Evolutionary conservation across 1,140 invertebrate genomes (phyloP).

Genomic region (Trichogramma pretiosum): DNA sequence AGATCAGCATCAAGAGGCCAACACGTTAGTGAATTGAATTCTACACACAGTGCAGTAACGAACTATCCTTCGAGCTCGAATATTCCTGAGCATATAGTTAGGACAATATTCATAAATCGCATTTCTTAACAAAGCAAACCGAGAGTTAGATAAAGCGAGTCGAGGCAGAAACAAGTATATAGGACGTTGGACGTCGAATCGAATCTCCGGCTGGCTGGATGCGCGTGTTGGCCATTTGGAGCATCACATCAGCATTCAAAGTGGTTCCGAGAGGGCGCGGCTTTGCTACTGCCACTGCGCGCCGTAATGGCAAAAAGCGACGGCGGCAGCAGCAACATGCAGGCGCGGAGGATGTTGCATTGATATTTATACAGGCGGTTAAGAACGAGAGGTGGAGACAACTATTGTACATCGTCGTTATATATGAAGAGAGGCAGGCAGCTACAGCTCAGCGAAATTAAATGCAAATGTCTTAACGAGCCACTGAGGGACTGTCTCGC

Average conservation of each 20-base stretch:
- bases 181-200: background rate
- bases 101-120: slow-evolving; percentile 36
- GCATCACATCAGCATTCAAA: slow-evolving; percentile 46
- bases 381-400: slow-evolving; percentile 20
- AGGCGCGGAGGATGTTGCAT: slow-evolving; percentile 46
- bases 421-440: slow-evolving; percentile 16
- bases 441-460: slow-evolving; percentile 31
- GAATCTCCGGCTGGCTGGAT: too few relatives aligned
- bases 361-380: slow-evolving; percentile 45
- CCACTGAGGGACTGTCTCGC: slow-evolving; percentile 42
- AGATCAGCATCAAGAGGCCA: too few relatives aligned
- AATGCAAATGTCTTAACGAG: slow-evolving; percentile 49
- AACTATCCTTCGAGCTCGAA: too few relatives aligned
- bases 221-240: slow-evolving; percentile 28
- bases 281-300: background rate
- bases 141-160: slow-evolving; percentile 16
- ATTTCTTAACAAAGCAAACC: slow-evolving; percentile 36
- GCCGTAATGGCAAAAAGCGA: slow-evolving; percentile 26
- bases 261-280: slow-evolving; percentile 21
- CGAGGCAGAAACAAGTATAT: slow-evolving; percentile 6
- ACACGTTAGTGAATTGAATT: slow-evolving; percentile 1
- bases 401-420: slow-evolving; percentile 1
- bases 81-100: too few relatives aligned
- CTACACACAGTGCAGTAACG: slow-evolving; percentile 1
- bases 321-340: slow-evolving; percentile 43